Percentiles rank a stretch among this genome's conserved stretches.
phyloP scores from a whole-genome alignment of 2,113 vertebrate genomes.

The Murina feae region DNA sequence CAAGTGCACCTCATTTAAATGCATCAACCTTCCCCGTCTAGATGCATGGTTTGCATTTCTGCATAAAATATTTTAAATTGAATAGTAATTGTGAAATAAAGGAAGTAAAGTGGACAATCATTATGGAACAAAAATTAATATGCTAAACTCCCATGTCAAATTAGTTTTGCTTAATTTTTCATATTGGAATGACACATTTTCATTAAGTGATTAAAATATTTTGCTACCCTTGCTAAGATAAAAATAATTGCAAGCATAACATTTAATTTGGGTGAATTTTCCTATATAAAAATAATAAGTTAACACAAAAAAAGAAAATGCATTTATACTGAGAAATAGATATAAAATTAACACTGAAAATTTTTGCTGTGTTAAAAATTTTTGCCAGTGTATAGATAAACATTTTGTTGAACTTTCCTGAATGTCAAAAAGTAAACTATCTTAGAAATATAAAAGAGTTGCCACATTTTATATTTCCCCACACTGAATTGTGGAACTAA shows the following conservation, averaged over 20 bases:
- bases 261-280: not conserved
- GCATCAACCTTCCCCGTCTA: not conserved
- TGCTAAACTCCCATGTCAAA: not conserved
- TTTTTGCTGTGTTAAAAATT: not conserved
- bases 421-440: not conserved
- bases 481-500: too few relatives aligned
- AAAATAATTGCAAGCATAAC: not conserved
- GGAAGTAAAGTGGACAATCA: not conserved
- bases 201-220: not conserved
- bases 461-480: not conserved
- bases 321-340: not conserved
- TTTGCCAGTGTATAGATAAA: not conserved
- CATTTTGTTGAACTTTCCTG: not conserved
- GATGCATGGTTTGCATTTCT: not conserved
- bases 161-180: not conserved
- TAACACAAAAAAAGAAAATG: not conserved
- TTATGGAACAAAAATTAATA: not conserved
- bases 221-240: not conserved
- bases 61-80: conserved; percentile 16
- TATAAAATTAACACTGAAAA: not conserved
- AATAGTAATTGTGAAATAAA: not conserved
- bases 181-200: not conserved
- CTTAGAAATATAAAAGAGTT: not conserved
- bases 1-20: conserved; percentile 50
- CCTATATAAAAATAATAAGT: not conserved